Evolutionary conservation across 2,797 vertebrate species (phyloP), one percentile per base, ranked within the genome.

Genomic region (Neosilurus mollespiculum): DNA sequence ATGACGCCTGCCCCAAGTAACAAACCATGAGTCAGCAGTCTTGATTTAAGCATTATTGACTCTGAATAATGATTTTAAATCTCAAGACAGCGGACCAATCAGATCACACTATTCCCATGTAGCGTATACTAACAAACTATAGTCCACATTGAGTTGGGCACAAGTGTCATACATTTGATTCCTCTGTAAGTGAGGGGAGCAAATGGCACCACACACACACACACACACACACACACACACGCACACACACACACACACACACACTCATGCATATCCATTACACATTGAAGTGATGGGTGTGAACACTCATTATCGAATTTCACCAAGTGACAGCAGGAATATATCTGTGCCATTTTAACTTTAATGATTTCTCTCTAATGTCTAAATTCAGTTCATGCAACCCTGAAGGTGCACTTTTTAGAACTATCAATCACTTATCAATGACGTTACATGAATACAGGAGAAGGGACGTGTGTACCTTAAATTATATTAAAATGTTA

Each of bases 131-230:
- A 14, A 16, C 26, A 54, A 26, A 73, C n/a, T 72, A 54, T 26
- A 53, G 15, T 53, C 10, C 58, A 78, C 56, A 62, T 20, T 71
- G 12, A 43, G 34, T 22, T 43, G 66, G 11, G 67, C 10, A 1
- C 18, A 18, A 49, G 10, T 49, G 67, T 1, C 12, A 22, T 69
- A 24, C 15, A 30, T 73, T 67, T 58, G 53, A 70, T 75, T 80
- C 59, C 26, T 58, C 80, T 58, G 30, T 61, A 65, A 69, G 49
- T 77, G 58, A 84, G 24, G 49, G 18, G 70, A 64, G 71, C 65
- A 61, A 71, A 83, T 83, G 83, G 53, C 71, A 84, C 30, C 56
- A 77, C 20, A 22, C 81, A 80, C 76, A 83, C 54, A 76, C 58
- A 75, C 65, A 67, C 81, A 49, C 66, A 51, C 70, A 53, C 71